Evolutionary conservation across 2,113 vertebrate species (phyloP), one percentile per base, ranked within the genome.

Genomic region (Ctenodactylus gundi): DNA sequence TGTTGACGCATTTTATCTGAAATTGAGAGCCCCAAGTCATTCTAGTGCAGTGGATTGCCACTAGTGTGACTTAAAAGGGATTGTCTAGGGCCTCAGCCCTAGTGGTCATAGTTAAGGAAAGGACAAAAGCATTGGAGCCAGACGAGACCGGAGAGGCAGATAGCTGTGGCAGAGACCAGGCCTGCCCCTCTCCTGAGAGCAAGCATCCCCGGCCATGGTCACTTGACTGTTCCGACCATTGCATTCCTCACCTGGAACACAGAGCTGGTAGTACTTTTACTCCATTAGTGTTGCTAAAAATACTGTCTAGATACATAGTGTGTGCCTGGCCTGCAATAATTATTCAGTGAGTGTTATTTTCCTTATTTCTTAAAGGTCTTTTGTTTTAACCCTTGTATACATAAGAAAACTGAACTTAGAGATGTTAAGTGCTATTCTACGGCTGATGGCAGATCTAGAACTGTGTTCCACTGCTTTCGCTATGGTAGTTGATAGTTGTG

Each of bases 341-440:
- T 57, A 27, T 44, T 17, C 21, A 9, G 73, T 27, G n/a, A 34
- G 21, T 64, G 51, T 78, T 78, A 29, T 3, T 62, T 92, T 86
- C 92, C 58, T 73, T 90, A 75, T 78, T 55, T 55, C 44, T 73
- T 20, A 18, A 73, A 73, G 29, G 18, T 39, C 58, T 95, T 49
- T 25, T 67, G 18, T 72, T 57, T 49, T 55, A 39, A 17, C 31
- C 1, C 29, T 91, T 13, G 15, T 5, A 62, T 51, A 27, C 17
- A 13, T 2, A 6, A 73, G 85, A 58, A 68, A 58, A 39, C 46
- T 23, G 76, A 39, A 31, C 49, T 41, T 44, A 8, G 13, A 53
- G 55, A 57, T 41, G n/a, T 41, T 55, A 41, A 57, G 39, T 64
- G 36, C 10, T 17, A 11, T 41, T 4, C 7, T 7, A 41, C 11